Evolutionary conservation across 2,113 vertebrate genomes (phyloP).

Genomic region (Apodemus speciosus): DNA sequence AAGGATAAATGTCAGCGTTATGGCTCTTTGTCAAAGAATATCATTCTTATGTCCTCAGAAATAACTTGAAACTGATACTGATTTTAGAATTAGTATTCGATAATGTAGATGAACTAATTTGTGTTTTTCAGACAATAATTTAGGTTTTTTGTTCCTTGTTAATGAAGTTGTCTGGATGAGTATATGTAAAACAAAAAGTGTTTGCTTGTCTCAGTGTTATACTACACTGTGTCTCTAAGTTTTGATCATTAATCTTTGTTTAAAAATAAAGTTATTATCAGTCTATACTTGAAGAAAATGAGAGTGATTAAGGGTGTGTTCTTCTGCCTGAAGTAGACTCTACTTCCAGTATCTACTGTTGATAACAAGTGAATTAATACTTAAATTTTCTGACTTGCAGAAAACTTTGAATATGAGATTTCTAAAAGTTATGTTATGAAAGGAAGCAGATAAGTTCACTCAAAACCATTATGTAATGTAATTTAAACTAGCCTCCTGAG

Average conservation of each 20-base stretch:
- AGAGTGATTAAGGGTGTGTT: neutral
- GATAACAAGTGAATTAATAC: neutral
- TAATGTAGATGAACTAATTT: neutral
- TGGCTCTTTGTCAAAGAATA: neutral
- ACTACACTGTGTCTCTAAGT: neutral
- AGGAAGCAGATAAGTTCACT: fast-evolving
- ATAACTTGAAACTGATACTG: neutral
- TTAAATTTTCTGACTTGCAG: neutral
- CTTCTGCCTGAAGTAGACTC: neutral
- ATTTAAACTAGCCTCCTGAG: neutral
- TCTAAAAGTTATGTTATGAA: neutral
- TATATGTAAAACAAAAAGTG: neutral
- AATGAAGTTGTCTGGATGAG: neutral
- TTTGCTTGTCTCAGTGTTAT: neutral
- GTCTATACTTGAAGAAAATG: neutral
- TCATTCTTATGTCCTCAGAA: neutral
- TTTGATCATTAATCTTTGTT: neutral
- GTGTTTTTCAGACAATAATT: neutral
- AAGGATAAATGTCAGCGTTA: neutral
- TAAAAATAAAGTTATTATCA: neutral
- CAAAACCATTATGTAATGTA: neutral
- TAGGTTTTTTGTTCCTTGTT: neutral
- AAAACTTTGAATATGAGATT: neutral
- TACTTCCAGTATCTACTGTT: neutral
- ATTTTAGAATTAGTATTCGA: neutral